Base-by-base conservation (phyloP, 2,113 vertebrate genomes). In the Lipotes vexillifer region DNA sequence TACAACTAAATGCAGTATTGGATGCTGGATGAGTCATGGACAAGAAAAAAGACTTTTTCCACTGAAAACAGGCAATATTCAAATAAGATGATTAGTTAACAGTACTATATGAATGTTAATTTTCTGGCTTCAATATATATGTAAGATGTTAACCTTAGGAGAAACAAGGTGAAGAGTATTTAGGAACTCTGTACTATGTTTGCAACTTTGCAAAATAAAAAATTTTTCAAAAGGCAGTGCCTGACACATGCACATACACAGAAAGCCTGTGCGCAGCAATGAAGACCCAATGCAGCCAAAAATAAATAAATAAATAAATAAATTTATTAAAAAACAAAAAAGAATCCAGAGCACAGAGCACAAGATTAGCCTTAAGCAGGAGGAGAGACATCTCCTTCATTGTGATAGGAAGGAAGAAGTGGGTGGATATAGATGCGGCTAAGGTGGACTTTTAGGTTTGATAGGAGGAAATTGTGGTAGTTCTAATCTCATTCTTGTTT, bases 401-500 rank as follows among this genome's bases (percentile, higher is more conserved):
- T 94, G 38, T 87, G 75, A 71, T 57, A 84, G 90, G 66, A 69
- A 94, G 71, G 85, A 90, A 95, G 44, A 83, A 69, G 10, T 77
- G 61, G 25, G n/a, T 83, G 57, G 41, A 36, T 69, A 36, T 18
- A 69, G 66, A 33, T 85, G 41, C 33, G 38, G 55, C 57, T 41
- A 68, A 63, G 13, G 21, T 44, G 12, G 78, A 10, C 44, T 97
- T 88, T 69, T 94, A 85, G 61, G n/a, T 74, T 94, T 8, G 6
- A 4, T 84, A 65, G 92, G 74, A 96, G 81, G 44, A 90, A 52
- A 46, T 82, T 75, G 33, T 71, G 46, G 38, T 89, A 33, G 33
- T 94, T 96, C 59, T 86, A 21, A 75, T 88, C 44, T 94, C 21
- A 27, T 71, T 78, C 8, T 38, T 96, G 5, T 69, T 95, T 96